Conservation (phyloP, 2,113 vertebrate genomes). For the Chaetodon auriga region DNA sequence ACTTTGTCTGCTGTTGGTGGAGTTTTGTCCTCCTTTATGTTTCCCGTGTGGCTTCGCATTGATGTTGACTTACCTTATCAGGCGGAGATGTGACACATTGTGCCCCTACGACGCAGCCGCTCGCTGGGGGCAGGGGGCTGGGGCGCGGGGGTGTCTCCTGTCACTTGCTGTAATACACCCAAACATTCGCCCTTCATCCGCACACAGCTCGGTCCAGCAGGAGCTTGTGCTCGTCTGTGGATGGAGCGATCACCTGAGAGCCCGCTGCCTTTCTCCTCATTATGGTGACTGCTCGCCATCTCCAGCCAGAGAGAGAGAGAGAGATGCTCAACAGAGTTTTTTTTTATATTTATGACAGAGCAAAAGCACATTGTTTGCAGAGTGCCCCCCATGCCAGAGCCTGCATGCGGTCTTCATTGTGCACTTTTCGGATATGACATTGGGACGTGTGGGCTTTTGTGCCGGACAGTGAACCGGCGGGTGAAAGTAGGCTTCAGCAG, state of each 20-base stretch:
- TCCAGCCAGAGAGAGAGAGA: slow-evolving; percentile 52
- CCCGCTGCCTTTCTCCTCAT: slow-evolving; percentile 42
- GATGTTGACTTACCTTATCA: slow-evolving; percentile 71
- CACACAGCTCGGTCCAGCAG: too few species aligned
- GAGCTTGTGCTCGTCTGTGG: slow-evolving; percentile 29
- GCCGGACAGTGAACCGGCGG: slow-evolving; percentile 57
- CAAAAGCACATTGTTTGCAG: slow-evolving; percentile 41
- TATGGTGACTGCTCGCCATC: slow-evolving; percentile 67
- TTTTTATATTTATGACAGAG: slow-evolving; percentile 33
- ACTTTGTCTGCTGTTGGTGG: slow-evolving; percentile 29
- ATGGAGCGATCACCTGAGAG: slow-evolving; percentile 74
- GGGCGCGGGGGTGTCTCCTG: slow-evolving; percentile 21
- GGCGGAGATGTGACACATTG: slow-evolving; percentile 73
- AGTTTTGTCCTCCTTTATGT: slow-evolving; percentile 47
- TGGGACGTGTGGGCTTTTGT: slow-evolving; percentile 69
- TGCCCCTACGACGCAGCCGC: slow-evolving; percentile 57
- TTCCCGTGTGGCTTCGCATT: slow-evolving; percentile 33
- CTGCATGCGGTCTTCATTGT: slow-evolving; percentile 41
- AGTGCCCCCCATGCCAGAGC: background rate
- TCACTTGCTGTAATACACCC: slow-evolving; percentile 35
- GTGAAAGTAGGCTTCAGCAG: slow-evolving; percentile 36
- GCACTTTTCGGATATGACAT: slow-evolving; percentile 61
- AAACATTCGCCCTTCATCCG: slow-evolving; percentile 28
- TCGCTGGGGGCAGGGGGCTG: too few species aligned
- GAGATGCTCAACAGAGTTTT: slow-evolving; percentile 76